Conservation (phyloP, 2,888 invertebrate species). For the Spilarctia lutea region DNA sequence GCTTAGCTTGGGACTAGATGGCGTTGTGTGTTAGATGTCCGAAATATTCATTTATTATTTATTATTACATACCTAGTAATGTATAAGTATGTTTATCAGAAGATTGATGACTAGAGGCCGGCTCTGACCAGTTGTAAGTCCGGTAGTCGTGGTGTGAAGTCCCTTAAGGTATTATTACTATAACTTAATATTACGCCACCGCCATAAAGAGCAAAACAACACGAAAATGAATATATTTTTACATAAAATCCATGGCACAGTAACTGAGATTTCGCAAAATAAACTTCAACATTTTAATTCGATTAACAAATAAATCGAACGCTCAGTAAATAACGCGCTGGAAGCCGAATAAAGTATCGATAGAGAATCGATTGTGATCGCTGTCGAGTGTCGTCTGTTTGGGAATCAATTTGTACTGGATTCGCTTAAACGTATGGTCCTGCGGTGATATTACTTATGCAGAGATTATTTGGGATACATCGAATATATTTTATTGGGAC, state of each 20-base stretch:
- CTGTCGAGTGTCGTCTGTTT: constrained; percentile 18
- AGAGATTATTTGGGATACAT: constrained; percentile 10
- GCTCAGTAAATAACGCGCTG: constrained; percentile 28
- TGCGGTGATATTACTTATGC: constrained; percentile 15
- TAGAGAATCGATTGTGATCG: constrained; percentile 30
- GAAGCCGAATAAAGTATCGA: constrained; percentile 23
- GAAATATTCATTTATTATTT: no score
- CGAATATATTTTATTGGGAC: constrained; percentile 6
- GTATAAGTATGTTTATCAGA: no score
- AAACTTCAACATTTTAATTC: constrained; percentile 34
- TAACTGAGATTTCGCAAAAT: constrained; percentile 26
- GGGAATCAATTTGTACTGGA: constrained; percentile 28
- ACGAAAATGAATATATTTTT: background rate
- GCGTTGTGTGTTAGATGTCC: no score
- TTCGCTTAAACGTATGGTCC: constrained; percentile 11
- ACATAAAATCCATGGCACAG: background rate
- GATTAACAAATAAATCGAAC: constrained; percentile 31
- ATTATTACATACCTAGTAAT: no score
- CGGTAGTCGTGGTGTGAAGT: no score
- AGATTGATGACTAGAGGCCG: no score
- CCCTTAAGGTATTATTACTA: background rate
- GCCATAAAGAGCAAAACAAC: background rate
- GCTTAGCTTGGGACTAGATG: no score
- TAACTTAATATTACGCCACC: background rate
- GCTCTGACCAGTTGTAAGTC: no score